Conservation (phyloP, 2,113 vertebrate species). For the Trichechus manatus region DNA sequence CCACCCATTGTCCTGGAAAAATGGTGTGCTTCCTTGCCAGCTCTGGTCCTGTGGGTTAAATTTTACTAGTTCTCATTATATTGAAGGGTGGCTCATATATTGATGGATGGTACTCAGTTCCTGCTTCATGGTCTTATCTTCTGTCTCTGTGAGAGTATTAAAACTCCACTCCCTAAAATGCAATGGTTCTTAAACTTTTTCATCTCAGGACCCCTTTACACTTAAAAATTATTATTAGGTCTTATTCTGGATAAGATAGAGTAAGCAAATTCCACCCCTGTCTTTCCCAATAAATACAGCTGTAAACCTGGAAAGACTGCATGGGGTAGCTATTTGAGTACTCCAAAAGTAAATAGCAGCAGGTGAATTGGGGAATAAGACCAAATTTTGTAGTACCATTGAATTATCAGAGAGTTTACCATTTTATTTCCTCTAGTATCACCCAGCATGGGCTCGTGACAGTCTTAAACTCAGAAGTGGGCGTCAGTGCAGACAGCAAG, state of each 20-base stretch:
- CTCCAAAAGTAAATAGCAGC: slow-evolving; percentile 29
- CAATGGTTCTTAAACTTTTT: slow-evolving; percentile 2
- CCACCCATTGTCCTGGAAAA: background rate
- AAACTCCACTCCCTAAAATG: slow-evolving; percentile 26
- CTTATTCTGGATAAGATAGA: slow-evolving; percentile 13
- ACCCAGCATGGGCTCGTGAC: background rate
- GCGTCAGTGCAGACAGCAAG: background rate
- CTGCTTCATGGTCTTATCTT: background rate
- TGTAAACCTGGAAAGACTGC: slow-evolving; percentile 3
- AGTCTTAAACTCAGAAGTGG: background rate
- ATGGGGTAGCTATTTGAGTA: background rate
- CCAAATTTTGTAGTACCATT: background rate
- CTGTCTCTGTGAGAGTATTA: background rate
- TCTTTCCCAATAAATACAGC: slow-evolving; percentile 33
- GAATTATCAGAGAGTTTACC: slow-evolving; percentile 35
- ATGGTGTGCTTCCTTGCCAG: background rate
- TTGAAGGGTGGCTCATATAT: background rate
- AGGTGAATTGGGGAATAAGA: slow-evolving; percentile 5
- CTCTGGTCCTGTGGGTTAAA: slow-evolving; percentile 15
- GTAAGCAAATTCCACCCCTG: background rate
- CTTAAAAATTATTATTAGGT: background rate
- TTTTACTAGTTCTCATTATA: background rate
- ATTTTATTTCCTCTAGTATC: background rate
- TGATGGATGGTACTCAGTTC: slow-evolving; percentile 29
- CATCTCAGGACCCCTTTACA: background rate